Conservation (phyloP, 1,140 invertebrate species). For the Aphidius gifuensis region DNA sequence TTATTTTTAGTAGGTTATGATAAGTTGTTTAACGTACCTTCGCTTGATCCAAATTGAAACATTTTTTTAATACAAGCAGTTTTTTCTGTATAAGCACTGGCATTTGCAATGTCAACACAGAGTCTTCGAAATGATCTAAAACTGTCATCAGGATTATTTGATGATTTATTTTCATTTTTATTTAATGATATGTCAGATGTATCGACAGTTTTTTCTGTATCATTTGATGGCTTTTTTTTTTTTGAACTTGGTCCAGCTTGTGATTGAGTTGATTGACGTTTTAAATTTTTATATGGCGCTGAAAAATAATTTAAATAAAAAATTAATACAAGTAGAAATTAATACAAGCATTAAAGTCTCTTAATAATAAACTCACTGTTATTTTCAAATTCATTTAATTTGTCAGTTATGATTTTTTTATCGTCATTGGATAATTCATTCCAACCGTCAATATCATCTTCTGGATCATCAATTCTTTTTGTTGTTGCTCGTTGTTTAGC, state of each 20-base stretch:
- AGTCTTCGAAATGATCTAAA: slow-evolving; percentile 77
- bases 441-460: slow-evolving; percentile 75
- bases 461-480: slow-evolving; percentile 75
- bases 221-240: slow-evolving; percentile 5
- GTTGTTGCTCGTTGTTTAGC: slow-evolving; percentile 75
- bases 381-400: slow-evolving; percentile 61
- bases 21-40: slow-evolving; percentile 44
- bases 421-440: slow-evolving; percentile 65
- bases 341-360: not conserved
- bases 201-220: slow-evolving; percentile 2
- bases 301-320: slow-evolving; percentile 13
- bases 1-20: too few relatives aligned
- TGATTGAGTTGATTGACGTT: slow-evolving; percentile 2
- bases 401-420: slow-evolving; percentile 62
- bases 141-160: slow-evolving; percentile 61
- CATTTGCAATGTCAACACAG: slow-evolving; percentile 73
- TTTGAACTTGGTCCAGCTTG: not conserved
- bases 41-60: slow-evolving; percentile 65
- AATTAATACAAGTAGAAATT: too few relatives aligned
- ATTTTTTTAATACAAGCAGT: slow-evolving; percentile 71
- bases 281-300: slow-evolving; percentile 32
- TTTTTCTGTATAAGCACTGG: slow-evolving; percentile 79
- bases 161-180: slow-evolving; percentile 16
- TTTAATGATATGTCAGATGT: not conserved
- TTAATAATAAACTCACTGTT: slow-evolving; percentile 31